Base-by-base conservation (phyloP, 53 echinoderm and acorn worm genomes). In the Astropecten irregularis region DNA sequence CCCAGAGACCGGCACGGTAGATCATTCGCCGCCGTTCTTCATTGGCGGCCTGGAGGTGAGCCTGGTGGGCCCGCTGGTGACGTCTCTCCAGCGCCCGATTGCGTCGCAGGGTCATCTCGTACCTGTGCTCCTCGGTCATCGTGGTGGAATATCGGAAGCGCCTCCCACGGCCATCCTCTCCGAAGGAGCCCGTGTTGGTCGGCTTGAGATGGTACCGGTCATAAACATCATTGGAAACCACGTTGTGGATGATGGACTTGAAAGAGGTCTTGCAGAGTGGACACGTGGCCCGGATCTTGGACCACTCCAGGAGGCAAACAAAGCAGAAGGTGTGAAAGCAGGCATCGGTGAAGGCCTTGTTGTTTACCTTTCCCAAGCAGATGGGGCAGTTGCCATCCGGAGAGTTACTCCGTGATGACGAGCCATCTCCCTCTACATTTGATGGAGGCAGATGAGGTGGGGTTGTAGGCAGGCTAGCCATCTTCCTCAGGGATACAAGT, bases 271-370 rank as follows among this genome's bases (percentile, higher is more conserved):
- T 99, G 81, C 99, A 99, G 3, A 99, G 84, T 9, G 99, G 99
- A 59, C 99, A 99, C 9, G 88, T 92, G 25, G 94, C 85, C 54
- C 88, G 92, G 57, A 99, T 92, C 38, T 94, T 94, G 15, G 99
- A 95, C 99, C 99, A 99, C 44, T 99, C 99, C 31, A 85, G 73
- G 26, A 97, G 87, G 50, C 99, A 99, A 36, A 90, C 90, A 58
- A 94, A 99, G 63, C 93, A 94, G 79, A 94, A 99, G 0, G 89
- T 94, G 63, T 94, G 94, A 76, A 99, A 99, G 88, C 99, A 99
- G 32, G 85, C 88, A 63, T 99, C 97, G 0, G 94, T 94, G 86
- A 99, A 99, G 69, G 99, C 90, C 68, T 94, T 90, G 56, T 99
- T 91, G 74, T 88, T 76, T 55, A 92, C 92, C 68, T 90, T 87